phyloP scores from a whole-genome alignment of 2,888 invertebrate genomes.

The Cylloceria caligata region DNA sequence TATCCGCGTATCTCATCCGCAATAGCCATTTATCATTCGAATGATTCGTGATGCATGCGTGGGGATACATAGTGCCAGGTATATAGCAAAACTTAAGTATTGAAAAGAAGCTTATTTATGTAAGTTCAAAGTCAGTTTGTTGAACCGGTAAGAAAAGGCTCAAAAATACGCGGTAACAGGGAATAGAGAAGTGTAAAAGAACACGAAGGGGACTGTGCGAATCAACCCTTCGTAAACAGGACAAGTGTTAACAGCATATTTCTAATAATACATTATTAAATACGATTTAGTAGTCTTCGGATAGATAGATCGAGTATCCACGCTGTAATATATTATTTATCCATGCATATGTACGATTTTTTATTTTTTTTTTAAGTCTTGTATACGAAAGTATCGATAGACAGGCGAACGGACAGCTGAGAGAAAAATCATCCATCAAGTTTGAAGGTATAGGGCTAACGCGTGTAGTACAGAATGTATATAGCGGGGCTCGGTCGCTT shows the following conservation, averaged over 20 bases:
- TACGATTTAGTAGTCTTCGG: slow-evolving; percentile 38
- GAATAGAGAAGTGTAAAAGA: background rate
- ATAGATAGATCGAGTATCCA: slow-evolving; percentile 11
- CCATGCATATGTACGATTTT: slow-evolving; percentile 15
- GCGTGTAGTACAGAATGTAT: slow-evolving; percentile 68
- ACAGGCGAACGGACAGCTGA: slow-evolving; percentile 64
- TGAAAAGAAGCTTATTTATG: slow-evolving; percentile 15
- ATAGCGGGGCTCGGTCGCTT: slow-evolving; percentile 37
- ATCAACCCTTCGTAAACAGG: slow-evolving; percentile 14
- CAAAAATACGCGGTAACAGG: background rate
- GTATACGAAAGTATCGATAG: slow-evolving; percentile 58
- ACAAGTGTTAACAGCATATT: slow-evolving; percentile 63
- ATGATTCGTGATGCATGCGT: slow-evolving; percentile 30
- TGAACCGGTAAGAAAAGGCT: background rate
- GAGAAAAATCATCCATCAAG: slow-evolving; percentile 83
- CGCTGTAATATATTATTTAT: slow-evolving; percentile 49
- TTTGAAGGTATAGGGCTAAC: slow-evolving; percentile 80
- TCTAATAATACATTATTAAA: slow-evolving; percentile 55
- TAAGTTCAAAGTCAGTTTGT: slow-evolving; percentile 5
- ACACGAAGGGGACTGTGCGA: background rate
- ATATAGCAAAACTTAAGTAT: background rate
- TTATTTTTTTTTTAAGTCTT: slow-evolving; percentile 26
- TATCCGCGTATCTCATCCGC: slow-evolving; percentile 81
- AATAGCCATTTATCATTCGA: slow-evolving; percentile 81
- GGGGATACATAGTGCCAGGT: background rate